Percentiles rank a stretch among this genome's conserved stretches.
Conservation (phyloP, 2,797 vertebrate species). For the Arctocebus calabarensis region DNA sequence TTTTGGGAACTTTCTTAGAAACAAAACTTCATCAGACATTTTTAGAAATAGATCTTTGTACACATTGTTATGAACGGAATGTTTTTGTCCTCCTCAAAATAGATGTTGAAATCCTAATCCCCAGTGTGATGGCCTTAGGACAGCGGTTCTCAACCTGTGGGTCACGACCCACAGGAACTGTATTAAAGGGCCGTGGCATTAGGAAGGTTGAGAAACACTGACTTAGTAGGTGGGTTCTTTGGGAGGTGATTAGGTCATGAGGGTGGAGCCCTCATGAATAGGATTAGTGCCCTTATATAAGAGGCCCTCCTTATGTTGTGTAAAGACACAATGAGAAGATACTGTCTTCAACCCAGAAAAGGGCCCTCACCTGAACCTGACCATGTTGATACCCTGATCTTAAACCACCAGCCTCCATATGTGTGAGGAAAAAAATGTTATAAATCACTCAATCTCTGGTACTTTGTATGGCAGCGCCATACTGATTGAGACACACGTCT, state of each 20-base stretch:
- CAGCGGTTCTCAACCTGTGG: no score
- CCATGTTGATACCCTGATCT: not conserved
- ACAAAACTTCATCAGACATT: not conserved
- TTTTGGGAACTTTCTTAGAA: not conserved
- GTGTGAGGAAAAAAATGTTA: not conserved
- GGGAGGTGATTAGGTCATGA: not conserved
- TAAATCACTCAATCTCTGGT: not conserved
- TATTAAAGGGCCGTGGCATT: no score
- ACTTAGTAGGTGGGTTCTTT: not conserved
- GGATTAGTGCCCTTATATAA: not conserved
- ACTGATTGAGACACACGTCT: not conserved
- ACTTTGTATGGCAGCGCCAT: not conserved
- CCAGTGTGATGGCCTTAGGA: not conserved
- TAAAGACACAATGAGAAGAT: not conserved
- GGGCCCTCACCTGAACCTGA: not conserved
- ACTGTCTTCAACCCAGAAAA: not conserved
- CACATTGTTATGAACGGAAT: not conserved
- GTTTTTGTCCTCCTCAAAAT: not conserved
- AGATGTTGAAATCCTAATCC: not conserved
- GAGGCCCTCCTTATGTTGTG: not conserved
- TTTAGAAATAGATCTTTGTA: not conserved
- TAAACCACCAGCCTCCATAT: not conserved
- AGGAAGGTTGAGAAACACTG: no score
- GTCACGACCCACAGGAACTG: no score
- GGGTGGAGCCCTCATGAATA: not conserved